Conservation (phyloP, 2,113 vertebrate genomes). For the Anolis carolinensis region DNA sequence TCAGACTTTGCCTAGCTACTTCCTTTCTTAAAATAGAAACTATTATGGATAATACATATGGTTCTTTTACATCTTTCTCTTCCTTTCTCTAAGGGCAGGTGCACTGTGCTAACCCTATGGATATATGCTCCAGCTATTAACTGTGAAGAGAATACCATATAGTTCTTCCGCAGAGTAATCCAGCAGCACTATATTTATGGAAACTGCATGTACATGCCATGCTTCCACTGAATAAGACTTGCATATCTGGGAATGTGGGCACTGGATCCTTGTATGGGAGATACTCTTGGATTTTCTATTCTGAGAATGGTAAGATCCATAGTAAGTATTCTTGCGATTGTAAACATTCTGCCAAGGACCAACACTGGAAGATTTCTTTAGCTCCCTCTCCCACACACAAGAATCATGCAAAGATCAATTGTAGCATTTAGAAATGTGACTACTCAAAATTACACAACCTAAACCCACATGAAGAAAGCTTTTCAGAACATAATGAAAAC, state of each 20-base stretch:
- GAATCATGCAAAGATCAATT: neutral
- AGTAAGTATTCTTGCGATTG: neutral
- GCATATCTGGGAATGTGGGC: neutral
- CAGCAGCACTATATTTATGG: neutral
- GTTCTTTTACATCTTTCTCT: neutral
- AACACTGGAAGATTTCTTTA: neutral
- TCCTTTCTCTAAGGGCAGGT: neutral
- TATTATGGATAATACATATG: neutral
- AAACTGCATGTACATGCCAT: too few species aligned
- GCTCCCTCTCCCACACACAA: neutral
- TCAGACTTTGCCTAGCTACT: neutral
- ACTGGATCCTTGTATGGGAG: neutral
- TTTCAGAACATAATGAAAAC: constrained; percentile 31
- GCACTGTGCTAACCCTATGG: neutral
- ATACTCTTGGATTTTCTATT: neutral
- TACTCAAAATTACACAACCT: neutral
- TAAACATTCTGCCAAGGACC: neutral
- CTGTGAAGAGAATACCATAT: too few species aligned
- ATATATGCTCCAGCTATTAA: neutral
- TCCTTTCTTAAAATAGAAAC: neutral
- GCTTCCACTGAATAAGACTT: too few species aligned
- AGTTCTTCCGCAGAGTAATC: neutral
- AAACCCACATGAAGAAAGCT: neutral
- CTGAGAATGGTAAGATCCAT: neutral
- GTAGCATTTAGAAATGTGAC: constrained; percentile 5